Conservation (phyloP, 2,888 invertebrate genomes). For the Uloborus plumipes region DNA sequence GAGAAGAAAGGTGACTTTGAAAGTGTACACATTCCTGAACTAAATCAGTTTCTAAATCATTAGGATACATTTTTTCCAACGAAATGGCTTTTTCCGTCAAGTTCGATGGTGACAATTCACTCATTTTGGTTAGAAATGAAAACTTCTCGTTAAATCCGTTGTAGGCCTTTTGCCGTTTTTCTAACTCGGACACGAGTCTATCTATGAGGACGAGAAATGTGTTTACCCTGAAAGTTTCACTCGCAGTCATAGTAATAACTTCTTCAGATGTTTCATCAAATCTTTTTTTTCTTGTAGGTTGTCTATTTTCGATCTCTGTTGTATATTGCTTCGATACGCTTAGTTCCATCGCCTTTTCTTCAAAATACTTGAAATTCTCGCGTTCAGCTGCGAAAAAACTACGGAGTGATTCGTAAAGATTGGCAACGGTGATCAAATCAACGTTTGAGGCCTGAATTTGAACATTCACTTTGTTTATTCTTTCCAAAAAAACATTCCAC, state of each 20-base stretch:
- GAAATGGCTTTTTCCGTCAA: no score
- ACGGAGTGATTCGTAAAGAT: neutral
- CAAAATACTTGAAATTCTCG: neutral
- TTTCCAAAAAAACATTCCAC: neutral
- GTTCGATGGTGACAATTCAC: no score
- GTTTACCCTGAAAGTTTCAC: neutral
- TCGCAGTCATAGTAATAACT: neutral
- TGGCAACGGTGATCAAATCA: neutral
- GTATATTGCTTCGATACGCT: neutral
- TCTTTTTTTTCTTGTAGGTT: neutral
- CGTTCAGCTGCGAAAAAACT: neutral
- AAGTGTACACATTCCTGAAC: no score
- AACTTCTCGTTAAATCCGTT: neutral
- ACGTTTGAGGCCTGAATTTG: neutral
- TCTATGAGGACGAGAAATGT: neutral
- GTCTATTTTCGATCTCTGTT: neutral
- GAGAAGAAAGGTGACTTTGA: no score
- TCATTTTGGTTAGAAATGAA: neutral
- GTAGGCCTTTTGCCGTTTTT: neutral
- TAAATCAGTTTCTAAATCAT: no score
- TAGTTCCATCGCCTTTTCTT: neutral
- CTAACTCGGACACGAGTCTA: neutral
- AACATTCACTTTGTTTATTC: neutral
- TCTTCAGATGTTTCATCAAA: neutral
- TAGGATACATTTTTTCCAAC: no score